Conservation (phyloP, 2,888 invertebrate genomes). For the Diaperis boleti region DNA sequence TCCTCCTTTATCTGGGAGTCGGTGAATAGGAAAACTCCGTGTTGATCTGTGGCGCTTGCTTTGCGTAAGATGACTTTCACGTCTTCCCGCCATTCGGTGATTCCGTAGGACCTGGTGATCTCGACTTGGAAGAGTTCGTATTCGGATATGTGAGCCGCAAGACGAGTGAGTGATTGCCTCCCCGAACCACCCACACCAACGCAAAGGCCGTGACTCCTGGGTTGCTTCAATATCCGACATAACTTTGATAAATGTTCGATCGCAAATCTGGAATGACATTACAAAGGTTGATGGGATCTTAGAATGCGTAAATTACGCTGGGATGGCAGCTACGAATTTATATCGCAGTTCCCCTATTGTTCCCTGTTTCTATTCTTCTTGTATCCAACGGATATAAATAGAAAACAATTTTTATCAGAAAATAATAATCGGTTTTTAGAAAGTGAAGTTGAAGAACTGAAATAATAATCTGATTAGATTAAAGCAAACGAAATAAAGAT, state of each 20-base stretch:
- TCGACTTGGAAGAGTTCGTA: constrained; percentile 94
- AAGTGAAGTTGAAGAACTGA: too few species aligned
- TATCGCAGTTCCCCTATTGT: not conserved
- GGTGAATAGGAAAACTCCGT: constrained; percentile 90
- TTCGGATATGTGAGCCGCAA: constrained; percentile 94
- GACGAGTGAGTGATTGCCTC: constrained; percentile 88
- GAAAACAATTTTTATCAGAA: too few species aligned
- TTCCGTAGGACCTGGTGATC: constrained; percentile 87
- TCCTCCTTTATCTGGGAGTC: constrained; percentile 96
- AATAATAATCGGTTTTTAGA: too few species aligned
- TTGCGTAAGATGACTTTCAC: constrained; percentile 83
- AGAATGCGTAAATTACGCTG: not conserved
- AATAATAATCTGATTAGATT: too few species aligned
- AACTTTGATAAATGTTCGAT: constrained; percentile 94
- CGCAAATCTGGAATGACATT: constrained; percentile 75
- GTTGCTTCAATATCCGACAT: constrained; percentile 91
- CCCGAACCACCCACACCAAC: constrained; percentile 96
- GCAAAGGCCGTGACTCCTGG: constrained; percentile 81
- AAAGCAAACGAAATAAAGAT: too few species aligned
- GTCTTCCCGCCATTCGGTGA: constrained; percentile 92
- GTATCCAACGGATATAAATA: too few species aligned
- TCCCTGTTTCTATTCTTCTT: too few species aligned
- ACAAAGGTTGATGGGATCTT: not conserved
- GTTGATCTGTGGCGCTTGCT: constrained; percentile 85
- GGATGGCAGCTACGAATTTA: not conserved